These are phyloP conservation scores for Lycia hirtaria DNA, from an alignment of 2,888 invertebrate genomes.

Conservation along the genomic window DNA sequence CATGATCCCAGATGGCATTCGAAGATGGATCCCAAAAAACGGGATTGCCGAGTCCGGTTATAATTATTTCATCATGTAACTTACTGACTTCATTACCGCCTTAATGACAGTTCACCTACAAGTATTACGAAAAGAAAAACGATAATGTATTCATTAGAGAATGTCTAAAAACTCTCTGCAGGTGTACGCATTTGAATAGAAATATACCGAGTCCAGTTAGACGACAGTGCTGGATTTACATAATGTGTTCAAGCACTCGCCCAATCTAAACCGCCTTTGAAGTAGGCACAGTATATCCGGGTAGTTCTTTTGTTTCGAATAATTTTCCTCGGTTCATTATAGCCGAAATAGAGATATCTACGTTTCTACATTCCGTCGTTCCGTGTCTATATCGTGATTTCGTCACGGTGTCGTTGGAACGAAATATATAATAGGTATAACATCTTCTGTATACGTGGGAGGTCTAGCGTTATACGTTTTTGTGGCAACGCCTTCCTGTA, in stretches of 20 bases:
- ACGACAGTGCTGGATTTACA: constrained; percentile 19
- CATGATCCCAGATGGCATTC: constrained; percentile 3
- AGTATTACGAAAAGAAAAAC: constrained; percentile 8
- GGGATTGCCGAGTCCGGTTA: constrained; percentile 4
- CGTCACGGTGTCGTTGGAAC: constrained; percentile 37
- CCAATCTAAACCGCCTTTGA: constrained; percentile 32
- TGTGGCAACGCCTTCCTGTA: constrained; percentile 31
- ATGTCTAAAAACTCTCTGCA: constrained; percentile 20
- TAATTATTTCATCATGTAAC: constrained; percentile 2
- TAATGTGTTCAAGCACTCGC: constrained; percentile 21
- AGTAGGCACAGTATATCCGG: constrained; percentile 21
- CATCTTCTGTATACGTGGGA: constrained; percentile 36
- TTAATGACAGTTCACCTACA: neutral
- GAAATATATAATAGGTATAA: constrained; percentile 35
- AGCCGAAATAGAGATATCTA: constrained; percentile 35
- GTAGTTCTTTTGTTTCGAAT: constrained; percentile 36
- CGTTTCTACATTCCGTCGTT: constrained; percentile 15
- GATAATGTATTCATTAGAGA: constrained; percentile 16
- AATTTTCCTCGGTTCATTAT: constrained; percentile 39
- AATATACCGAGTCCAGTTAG: constrained; percentile 21
- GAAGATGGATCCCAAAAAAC: constrained; percentile 7
- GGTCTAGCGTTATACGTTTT: constrained; percentile 34
- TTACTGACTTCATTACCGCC: constrained; percentile 2
- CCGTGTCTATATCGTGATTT: constrained; percentile 32
- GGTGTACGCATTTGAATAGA: constrained; percentile 21